phyloP scores from a whole-genome alignment of 2,888 invertebrate species.

The Idaea straminata region DNA sequence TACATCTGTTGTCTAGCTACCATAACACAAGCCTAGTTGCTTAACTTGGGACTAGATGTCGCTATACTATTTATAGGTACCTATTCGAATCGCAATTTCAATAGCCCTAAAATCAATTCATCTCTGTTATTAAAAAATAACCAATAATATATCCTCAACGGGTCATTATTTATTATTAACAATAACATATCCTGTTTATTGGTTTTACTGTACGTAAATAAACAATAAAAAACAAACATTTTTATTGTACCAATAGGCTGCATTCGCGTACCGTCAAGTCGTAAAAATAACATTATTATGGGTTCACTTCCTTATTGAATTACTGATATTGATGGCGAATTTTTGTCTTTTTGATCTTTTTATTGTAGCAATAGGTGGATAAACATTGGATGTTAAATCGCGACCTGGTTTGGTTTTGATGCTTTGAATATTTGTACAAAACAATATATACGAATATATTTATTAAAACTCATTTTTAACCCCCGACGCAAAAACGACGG shows the following conservation, averaged over 20 bases:
- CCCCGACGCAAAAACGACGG: too few relatives aligned
- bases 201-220: neutral
- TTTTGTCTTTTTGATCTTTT: neutral
- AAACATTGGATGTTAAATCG: neutral
- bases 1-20: too few relatives aligned
- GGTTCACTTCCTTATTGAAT: neutral
- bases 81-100: neutral
- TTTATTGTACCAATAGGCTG: neutral
- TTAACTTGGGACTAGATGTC: too few relatives aligned
- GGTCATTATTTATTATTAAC: neutral
- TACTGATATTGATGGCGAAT: neutral
- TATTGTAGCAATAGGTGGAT: neutral
- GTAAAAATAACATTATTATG: neutral
- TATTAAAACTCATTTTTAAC: too few relatives aligned
- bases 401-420: neutral
- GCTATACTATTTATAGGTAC: too few relatives aligned
- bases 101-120: neutral
- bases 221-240: neutral
- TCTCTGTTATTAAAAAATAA: neutral
- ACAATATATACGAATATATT: too few relatives aligned
- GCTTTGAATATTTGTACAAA: too few relatives aligned
- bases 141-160: neutral
- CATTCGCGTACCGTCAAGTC: neutral
- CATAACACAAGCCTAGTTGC: too few relatives aligned
- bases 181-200: neutral